Evolutionary conservation across 1,140 invertebrate genomes (phyloP).

Genomic region (Panulirus ornatus): DNA sequence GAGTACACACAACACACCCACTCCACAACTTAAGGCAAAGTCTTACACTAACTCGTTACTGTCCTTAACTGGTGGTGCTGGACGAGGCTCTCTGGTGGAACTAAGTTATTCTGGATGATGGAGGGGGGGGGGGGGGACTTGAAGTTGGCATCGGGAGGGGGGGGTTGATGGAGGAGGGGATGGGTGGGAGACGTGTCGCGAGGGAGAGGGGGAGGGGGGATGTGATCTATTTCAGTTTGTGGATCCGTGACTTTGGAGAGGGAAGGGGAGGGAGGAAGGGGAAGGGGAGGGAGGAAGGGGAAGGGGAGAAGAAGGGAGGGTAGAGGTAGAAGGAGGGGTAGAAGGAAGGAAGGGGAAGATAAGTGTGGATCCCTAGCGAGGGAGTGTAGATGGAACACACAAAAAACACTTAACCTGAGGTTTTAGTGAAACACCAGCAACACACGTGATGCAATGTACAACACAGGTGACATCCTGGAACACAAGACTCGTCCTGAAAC

Average conservation of each 20-base stretch:
- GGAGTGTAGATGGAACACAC: too few relatives aligned
- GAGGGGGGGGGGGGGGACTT: neutral
- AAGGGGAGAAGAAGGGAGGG: neutral
- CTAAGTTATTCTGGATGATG: neutral
- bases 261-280: neutral
- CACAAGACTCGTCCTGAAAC: too few relatives aligned
- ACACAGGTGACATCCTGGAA: too few relatives aligned
- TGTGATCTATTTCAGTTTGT: neutral
- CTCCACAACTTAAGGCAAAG: neutral
- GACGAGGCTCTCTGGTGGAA: neutral
- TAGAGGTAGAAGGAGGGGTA: neutral
- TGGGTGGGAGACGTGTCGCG: neutral
- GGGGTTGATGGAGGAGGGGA: neutral
- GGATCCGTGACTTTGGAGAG: neutral
- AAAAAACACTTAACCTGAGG: too few relatives aligned
- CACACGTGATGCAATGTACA: too few relatives aligned
- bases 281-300: neutral
- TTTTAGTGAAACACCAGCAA: too few relatives aligned
- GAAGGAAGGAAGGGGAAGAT: neutral
- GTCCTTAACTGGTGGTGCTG: neutral
- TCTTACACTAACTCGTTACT: neutral
- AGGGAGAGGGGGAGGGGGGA: neutral
- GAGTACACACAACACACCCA: too few relatives aligned
- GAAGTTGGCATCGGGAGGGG: neutral
- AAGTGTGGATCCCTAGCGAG: neutral